Conservation (phyloP, 2,113 vertebrate species). For the Chlorodrepanis virens region DNA sequence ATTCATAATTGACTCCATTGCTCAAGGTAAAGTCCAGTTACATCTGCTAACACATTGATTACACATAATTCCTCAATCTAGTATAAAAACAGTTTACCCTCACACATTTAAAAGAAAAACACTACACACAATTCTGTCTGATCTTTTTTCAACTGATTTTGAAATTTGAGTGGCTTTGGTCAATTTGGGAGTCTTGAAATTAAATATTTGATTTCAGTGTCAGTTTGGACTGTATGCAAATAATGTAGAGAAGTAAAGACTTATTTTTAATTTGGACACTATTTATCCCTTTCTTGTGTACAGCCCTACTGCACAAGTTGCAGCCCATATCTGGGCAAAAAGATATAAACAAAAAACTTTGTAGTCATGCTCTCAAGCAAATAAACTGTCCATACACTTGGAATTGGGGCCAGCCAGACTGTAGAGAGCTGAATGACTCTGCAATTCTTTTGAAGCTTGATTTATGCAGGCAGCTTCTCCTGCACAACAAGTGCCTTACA, state of each 20-base stretch:
- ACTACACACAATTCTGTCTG: not conserved
- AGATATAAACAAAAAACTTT: not conserved
- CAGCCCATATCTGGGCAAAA: not conserved
- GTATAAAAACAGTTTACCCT: not conserved
- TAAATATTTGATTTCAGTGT: not conserved
- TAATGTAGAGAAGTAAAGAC: not conserved
- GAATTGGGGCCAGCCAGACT: not conserved
- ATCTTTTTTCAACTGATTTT: not conserved
- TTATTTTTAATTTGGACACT: not conserved
- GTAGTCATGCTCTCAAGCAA: not conserved
- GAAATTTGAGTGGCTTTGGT: not conserved
- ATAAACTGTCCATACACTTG: not conserved
- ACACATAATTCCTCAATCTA: not conserved
- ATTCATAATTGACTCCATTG: not conserved
- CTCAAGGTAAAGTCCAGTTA: not conserved
- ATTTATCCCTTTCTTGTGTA: not conserved
- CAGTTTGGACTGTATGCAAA: not conserved
- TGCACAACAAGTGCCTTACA: not conserved
- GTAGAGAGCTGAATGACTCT: not conserved
- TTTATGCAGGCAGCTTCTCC: not conserved
- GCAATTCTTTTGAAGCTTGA: not conserved
- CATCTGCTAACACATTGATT: not conserved
- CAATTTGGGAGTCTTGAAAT: not conserved
- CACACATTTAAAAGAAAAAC: not conserved
- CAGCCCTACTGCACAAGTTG: not conserved